Base-by-base conservation (phyloP, 2,888 invertebrate genomes). In the Dicycla oo region DNA sequence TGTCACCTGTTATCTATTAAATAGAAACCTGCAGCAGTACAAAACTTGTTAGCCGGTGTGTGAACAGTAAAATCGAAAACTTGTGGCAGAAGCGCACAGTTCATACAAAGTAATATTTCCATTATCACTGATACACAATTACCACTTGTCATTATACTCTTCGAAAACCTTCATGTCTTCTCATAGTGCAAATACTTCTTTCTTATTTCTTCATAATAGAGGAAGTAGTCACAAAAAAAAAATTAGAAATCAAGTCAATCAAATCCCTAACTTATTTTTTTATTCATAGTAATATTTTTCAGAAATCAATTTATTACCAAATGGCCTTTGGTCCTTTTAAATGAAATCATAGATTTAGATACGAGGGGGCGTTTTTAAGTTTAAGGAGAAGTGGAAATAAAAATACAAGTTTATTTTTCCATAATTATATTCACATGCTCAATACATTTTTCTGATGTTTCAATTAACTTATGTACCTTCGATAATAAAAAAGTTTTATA, bases 311-410 rank as follows among this genome's bases (percentile, higher is more conserved):
- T 80, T 78, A 73, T 75, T 86, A 84, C 81, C 62, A 73, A 86
- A 87, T 85, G 57, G 30, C 69, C 69, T 69, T 78, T 75, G 84
- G 78, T 81, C 79, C 80, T 85, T 73, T 84, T 80, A 84, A 83
- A 78, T 69, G 73, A 84, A 83, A 85, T 83, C 70, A 85, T 88
- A 86, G 79, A 78, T 84, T 85, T 85, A 85, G 78, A 76, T 34
- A 34, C 34, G 34, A 34, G 34, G 34, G 34, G 34, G 4, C 34
- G 34, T 34, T 34, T 5, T 34, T 34, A 34, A 34, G 34, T 34
- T 34, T 34, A 6, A 34, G 34, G 34, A 34, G 34, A 34, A 34
- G 34, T 34, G 34, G 34, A 34, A 34, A 34, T 34, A 2, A 34
- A 34, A 34, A 30, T 30, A 30, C 30, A 30, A 30, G 6, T 3